These are phyloP conservation scores for Amphimallon solstitiale DNA, from an alignment of 2,888 invertebrate species.

Conservation along the genomic window DNA sequence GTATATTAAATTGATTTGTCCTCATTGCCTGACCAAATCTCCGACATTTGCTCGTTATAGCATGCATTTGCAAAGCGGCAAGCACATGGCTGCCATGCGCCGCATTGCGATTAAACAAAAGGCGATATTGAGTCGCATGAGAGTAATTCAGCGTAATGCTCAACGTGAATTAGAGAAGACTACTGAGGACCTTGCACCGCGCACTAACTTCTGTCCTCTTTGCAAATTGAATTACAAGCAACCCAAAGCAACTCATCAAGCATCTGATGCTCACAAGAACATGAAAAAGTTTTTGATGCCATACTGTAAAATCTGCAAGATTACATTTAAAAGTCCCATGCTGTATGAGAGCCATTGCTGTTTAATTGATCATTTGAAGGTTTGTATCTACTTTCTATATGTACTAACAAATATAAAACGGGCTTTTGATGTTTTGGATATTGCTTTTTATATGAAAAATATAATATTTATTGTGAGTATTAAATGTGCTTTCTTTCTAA, in stretches of 20 bases:
- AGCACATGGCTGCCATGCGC: conserved; percentile 79
- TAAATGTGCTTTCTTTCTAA: too few relatives aligned
- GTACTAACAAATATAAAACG: conserved; percentile 6
- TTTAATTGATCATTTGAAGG: conserved; percentile 83
- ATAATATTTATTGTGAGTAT: too few relatives aligned
- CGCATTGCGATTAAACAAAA: conserved; percentile 79
- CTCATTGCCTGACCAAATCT: conserved; percentile 80
- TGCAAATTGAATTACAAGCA: conserved; percentile 63
- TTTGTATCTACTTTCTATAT: conserved; percentile 55
- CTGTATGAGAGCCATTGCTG: conserved; percentile 85
- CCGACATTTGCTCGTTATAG: conserved; percentile 81
- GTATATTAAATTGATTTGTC: conserved; percentile 79
- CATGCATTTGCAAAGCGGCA: conserved; percentile 76
- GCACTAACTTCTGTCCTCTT: conserved; percentile 61
- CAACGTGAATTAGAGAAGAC: conserved; percentile 82
- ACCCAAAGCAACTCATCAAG: conserved; percentile 77
- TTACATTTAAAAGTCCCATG: conserved; percentile 86
- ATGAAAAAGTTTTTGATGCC: conserved; percentile 89
- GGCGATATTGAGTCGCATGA: conserved; percentile 79
- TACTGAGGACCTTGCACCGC: conserved; percentile 68
- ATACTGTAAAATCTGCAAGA: conserved; percentile 79
- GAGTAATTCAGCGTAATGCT: conserved; percentile 80
- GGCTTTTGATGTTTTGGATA: not conserved
- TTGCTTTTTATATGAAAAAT: conserved; percentile 7
- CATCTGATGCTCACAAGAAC: conserved; percentile 82